phyloP scores from a whole-genome alignment of 1,140 invertebrate species.

The Drosophila lowei region DNA sequence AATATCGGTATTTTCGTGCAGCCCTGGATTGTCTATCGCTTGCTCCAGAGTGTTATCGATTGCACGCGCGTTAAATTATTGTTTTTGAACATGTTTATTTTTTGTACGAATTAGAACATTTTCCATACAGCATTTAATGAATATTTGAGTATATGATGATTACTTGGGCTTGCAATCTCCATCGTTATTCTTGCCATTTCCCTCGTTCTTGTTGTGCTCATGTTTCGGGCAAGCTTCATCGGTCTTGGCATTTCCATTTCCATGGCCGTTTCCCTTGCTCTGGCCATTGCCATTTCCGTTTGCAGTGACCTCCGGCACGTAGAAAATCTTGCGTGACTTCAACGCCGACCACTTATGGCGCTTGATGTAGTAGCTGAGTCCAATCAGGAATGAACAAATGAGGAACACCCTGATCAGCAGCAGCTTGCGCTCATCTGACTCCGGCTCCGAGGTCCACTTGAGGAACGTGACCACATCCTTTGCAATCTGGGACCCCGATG shows the following conservation, averaged over 20 bases:
- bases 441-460: slow-evolving; percentile 95
- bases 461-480: slow-evolving; percentile 98
- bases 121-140: no score
- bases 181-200: background rate
- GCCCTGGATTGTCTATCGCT: no score
- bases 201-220: no score
- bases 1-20: no score
- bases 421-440: slow-evolving; percentile 93
- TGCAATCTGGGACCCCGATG: slow-evolving; percentile 96
- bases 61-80: no score
- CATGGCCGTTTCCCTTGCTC: background rate
- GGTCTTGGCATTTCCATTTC: no score
- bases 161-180: background rate
- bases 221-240: no score
- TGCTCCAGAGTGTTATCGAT: no score
- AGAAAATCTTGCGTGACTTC: slow-evolving; percentile 93
- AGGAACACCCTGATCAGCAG: slow-evolving; percentile 92
- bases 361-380: slow-evolving; percentile 90
- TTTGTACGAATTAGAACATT: no score
- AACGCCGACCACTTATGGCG: slow-evolving; percentile 92
- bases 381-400: slow-evolving; percentile 84
- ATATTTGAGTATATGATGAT: no score
- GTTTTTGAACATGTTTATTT: no score
- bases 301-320: slow-evolving; percentile 84
- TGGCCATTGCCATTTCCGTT: slow-evolving; percentile 8